Evolutionary conservation across 2,888 invertebrate species (phyloP).

Genomic region (Eremobia ochroleuca): DNA sequence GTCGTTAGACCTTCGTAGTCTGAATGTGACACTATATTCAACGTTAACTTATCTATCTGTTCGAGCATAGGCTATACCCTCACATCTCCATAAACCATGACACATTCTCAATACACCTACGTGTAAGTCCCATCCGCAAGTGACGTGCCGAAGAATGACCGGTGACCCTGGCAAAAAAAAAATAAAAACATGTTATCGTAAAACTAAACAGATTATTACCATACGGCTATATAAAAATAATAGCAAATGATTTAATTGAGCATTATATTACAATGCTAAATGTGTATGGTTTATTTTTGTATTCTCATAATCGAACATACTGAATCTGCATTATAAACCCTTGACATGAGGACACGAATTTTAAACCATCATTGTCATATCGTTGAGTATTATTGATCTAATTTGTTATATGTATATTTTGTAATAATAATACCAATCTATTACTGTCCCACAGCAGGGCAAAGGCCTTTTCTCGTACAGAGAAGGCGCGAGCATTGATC

Average conservation of each 20-base stretch:
- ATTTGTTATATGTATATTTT: conserved; percentile 1
- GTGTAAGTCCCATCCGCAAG: conserved; percentile 12
- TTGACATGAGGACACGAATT: neutral
- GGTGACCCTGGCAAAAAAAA: conserved; percentile 35
- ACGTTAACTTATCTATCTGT: conserved; percentile 38
- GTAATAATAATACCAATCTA: neutral
- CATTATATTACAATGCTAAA: conserved; percentile 3
- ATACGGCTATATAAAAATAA: conserved; percentile 18
- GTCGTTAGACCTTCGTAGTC: conserved; percentile 16
- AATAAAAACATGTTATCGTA: conserved; percentile 22
- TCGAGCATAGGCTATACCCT: conserved; percentile 5
- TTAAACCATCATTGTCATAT: conserved; percentile 10
- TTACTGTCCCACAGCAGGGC: neutral
- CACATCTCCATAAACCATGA: neutral
- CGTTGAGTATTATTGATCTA: conserved; percentile 12
- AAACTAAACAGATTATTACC: conserved; percentile 35
- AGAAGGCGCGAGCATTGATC: neutral
- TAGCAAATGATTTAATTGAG: conserved; percentile 18
- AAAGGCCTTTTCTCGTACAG: neutral
- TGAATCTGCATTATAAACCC: conserved; percentile 19
- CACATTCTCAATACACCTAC: conserved; percentile 12
- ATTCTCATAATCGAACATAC: conserved; percentile 7
- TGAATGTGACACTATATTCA: conserved; percentile 37
- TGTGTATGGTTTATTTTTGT: conserved; percentile 10
- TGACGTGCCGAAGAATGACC: conserved; percentile 26